Conservation (phyloP, 2,888 invertebrate species). For the Pyrrhia umbra region DNA sequence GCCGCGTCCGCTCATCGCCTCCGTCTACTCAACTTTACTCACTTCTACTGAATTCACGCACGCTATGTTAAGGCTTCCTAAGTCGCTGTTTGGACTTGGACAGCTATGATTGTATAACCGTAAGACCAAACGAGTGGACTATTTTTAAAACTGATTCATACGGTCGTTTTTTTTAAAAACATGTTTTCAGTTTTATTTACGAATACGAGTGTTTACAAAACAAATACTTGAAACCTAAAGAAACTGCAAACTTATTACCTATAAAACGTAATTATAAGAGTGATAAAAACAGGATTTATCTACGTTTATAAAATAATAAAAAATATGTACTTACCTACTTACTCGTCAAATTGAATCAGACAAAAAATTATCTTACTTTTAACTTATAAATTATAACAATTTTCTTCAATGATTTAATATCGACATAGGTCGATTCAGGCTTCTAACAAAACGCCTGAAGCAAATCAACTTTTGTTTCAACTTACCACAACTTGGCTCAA, state of each 20-base stretch:
- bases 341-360: slow-evolving; percentile 7
- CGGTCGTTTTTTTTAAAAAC: not conserved
- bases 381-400: slow-evolving; percentile 36
- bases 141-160: slow-evolving; percentile 27
- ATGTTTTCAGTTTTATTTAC: slow-evolving; percentile 27
- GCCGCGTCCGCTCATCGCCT: slow-evolving; percentile 59
- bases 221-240: no score
- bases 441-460: slow-evolving; percentile 26
- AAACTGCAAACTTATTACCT: not conserved
- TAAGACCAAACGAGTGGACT: slow-evolving; percentile 65
- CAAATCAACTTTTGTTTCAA: slow-evolving; percentile 18
- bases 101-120: slow-evolving; percentile 50
- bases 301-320: slow-evolving; percentile 27
- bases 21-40: slow-evolving; percentile 56
- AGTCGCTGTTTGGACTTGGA: slow-evolving; percentile 51
- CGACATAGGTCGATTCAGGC: not conserved
- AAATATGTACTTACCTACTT: no score
- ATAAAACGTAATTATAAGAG: slow-evolving; percentile 15
- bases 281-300: slow-evolving; percentile 22
- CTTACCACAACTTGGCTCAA: slow-evolving; percentile 35
- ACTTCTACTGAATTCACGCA: slow-evolving; percentile 58
- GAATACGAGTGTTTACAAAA: no score
- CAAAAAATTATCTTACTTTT: not conserved
- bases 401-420: slow-evolving; percentile 31
- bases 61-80: slow-evolving; percentile 64